phyloP scores from a whole-genome alignment of 1,140 invertebrate genomes.

The Drosophila bipectinata region DNA sequence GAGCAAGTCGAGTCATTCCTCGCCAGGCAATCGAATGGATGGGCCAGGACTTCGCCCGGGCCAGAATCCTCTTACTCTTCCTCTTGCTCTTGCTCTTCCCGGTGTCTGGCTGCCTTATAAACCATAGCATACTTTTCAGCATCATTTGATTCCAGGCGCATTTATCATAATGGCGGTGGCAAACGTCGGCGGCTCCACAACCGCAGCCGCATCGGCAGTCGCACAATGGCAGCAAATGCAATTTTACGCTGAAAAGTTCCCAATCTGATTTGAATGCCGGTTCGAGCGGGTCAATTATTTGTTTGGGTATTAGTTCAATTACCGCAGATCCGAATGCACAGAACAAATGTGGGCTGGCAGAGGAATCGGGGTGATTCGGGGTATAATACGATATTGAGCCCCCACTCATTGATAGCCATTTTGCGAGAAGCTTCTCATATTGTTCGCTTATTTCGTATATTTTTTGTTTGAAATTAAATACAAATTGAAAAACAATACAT shows the following conservation, averaged over 20 bases:
- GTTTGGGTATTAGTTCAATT: slow-evolving; percentile 46
- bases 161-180: slow-evolving; percentile 69
- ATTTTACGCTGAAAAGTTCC: slow-evolving; percentile 69
- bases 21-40: slow-evolving; percentile 64
- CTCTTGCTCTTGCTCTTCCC: neutral
- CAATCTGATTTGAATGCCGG: slow-evolving; percentile 59
- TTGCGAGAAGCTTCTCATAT: too few relatives aligned
- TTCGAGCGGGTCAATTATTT: slow-evolving; percentile 39
- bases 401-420: neutral
- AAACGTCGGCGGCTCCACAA: slow-evolving; percentile 24
- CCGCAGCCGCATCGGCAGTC: neutral
- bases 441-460: neutral
- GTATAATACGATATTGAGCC: neutral
- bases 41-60: slow-evolving; percentile 18
- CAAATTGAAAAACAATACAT: neutral
- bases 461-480: neutral
- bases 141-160: slow-evolving; percentile 71
- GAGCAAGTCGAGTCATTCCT: slow-evolving; percentile 12
- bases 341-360: neutral
- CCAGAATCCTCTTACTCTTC: neutral
- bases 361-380: neutral
- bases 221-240: slow-evolving; percentile 62
- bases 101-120: slow-evolving; percentile 44
- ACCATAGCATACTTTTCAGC: slow-evolving; percentile 72
- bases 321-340: neutral